Percentiles rank a stretch among this genome's conserved stretches.
Evolutionary conservation across 2,888 invertebrate genomes (phyloP).

Genomic region (Digitonthophagus gazella): DNA sequence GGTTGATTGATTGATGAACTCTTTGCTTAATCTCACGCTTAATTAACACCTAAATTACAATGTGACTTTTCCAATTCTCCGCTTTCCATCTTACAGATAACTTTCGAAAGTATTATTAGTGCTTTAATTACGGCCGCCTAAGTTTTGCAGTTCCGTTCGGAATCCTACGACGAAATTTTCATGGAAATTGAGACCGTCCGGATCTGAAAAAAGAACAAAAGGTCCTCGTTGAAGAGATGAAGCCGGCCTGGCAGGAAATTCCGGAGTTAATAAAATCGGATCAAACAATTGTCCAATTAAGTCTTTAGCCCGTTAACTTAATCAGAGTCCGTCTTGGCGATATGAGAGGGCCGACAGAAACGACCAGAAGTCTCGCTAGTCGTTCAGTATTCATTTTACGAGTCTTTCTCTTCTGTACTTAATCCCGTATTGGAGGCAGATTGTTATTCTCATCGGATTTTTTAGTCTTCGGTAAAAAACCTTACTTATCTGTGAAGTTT

Average conservation of each 20-base stretch:
- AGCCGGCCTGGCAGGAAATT: conserved; percentile 36
- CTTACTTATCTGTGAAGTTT: not conserved
- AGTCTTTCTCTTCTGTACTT: not conserved
- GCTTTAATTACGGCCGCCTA: conserved; percentile 4
- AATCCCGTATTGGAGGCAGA: not conserved
- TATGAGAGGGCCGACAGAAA: conserved; percentile 30
- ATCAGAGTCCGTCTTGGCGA: conserved; percentile 23
- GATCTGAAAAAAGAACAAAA: not conserved
- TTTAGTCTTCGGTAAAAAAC: not conserved
- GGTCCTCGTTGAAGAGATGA: conserved; percentile 32
- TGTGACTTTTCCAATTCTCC: not conserved
- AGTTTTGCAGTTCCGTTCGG: not conserved
- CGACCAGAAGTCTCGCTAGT: conserved; percentile 10
- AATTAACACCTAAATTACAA: not conserved
- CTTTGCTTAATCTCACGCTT: not conserved
- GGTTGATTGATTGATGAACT: no score
- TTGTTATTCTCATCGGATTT: not conserved
- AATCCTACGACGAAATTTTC: conserved; percentile 7
- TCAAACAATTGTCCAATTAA: conserved; percentile 50
- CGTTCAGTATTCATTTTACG: not conserved
- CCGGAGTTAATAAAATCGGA: conserved; percentile 47
- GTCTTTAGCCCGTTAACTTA: conserved; percentile 37
- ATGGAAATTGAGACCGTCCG: conserved; percentile 4
- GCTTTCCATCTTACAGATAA: not conserved
- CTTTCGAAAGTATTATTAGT: conserved; percentile 2